Base-by-base conservation (phyloP, 64 coral and sea anemone genomes). In the Montipora cactus region DNA sequence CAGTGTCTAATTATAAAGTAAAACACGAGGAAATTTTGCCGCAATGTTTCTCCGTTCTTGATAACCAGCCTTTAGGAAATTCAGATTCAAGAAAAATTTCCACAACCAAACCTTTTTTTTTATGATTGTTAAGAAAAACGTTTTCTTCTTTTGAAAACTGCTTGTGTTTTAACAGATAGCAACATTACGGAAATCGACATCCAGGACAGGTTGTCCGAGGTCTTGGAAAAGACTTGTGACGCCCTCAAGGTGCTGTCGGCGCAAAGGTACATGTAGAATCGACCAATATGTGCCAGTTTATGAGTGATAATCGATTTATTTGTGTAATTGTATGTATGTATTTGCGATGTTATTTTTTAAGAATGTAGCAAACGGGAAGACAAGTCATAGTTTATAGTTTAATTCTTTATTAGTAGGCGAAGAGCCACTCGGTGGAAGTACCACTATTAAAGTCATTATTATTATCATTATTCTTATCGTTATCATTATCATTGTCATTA, bases 51-150 rank as follows among this genome's bases (percentile, higher is more conserved):
- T 71, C 68, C 68, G 68, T 71, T 18, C 15, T 13, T 71, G n/a
- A 71, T 18, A 71, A 71, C 68, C 68, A 71, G 68, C 68, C 68
- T 71, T n/a, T 71, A 71, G 68, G n/a, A 71, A 71, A 71, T 71
- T 71, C 68, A 71, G 4, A 71, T 71, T 18, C 5, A 71, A 71
- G n/a, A 71, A 71, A 71, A 19, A 71, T 71, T 71, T 71, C 68
- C 68, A 22, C 68, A 71, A 19, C 68, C 68, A n/a, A 64, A 64
- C 4, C 4, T 66, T 66, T 66, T 66, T n/a, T 37, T 37, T 1
- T 4, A 16, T 66, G 61, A 5, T 66, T 66, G 61, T 66, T 66
- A 66, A 7, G 61, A 7, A 66, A 66, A 66, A 66, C 61, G 2
- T 66, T 12, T 66, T 66, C 2, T 66, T 66, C 1, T 5, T 66